A percentile compares a stretch with the other conserved stretches of the same genome.
These are phyloP conservation scores for Drosophila subsilvestris DNA, from an alignment of 2,888 invertebrate species.

Conservation along the genomic window DNA sequence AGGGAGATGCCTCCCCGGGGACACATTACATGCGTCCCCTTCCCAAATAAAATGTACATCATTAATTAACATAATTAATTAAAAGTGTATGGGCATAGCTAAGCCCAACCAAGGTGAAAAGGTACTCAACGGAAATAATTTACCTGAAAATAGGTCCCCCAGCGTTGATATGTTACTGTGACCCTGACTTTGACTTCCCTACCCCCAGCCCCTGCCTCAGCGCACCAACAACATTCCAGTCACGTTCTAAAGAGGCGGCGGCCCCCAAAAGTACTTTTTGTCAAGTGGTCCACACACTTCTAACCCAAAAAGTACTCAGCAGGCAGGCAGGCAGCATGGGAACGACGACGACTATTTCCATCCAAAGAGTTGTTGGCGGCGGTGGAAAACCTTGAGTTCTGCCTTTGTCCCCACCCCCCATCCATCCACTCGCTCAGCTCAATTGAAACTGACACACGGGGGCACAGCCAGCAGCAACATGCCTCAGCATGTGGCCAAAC, in stretches of 20 bases:
- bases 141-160: conserved; percentile 23
- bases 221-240: conserved; percentile 29
- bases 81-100: conserved; percentile 12
- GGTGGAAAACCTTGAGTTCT: conserved; percentile 62
- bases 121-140: conserved; percentile 17
- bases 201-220: background rate
- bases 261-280: conserved; percentile 31
- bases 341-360: conserved; percentile 22
- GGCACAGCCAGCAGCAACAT: conserved; percentile 21
- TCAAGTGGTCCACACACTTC: conserved; percentile 32
- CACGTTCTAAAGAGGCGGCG: conserved; percentile 46
- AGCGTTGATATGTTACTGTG: conserved; percentile 10
- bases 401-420: conserved; percentile 13
- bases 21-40: conserved; percentile 12
- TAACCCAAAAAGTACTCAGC: conserved; percentile 13
- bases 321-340: conserved; percentile 2
- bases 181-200: conserved; percentile 73
- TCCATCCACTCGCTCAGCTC: conserved; percentile 34
- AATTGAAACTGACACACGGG: conserved; percentile 58
- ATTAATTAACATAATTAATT: conserved; percentile 74
- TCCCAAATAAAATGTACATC: conserved; percentile 7
- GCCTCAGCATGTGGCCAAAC: conserved; percentile 10
- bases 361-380: conserved; percentile 33
- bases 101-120: conserved; percentile 36
- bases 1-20: conserved; percentile 23